phyloP scores from a whole-genome alignment of 2,113 vertebrate genomes.

The Tonatia bakeri region DNA sequence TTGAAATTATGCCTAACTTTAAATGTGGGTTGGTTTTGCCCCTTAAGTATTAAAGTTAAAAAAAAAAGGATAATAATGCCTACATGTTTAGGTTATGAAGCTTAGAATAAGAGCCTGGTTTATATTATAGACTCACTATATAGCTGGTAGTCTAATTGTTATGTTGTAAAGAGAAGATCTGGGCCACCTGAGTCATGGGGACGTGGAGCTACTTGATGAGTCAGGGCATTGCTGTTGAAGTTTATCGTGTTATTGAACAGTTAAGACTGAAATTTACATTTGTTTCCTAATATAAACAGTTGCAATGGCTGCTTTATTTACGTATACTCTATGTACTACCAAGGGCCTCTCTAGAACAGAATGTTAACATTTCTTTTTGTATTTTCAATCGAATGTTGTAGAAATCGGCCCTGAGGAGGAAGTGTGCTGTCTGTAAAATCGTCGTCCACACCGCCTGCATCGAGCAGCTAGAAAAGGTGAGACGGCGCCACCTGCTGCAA shows the following conservation, averaged over 20 bases:
- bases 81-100: not conserved
- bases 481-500: slow-evolving; percentile 79
- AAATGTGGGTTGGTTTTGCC: not conserved
- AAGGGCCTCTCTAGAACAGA: not conserved
- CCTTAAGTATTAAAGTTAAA: not conserved
- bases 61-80: not conserved
- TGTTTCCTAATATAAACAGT: not conserved
- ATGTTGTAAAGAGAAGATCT: not conserved
- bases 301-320: not conserved
- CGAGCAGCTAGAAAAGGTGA: slow-evolving; percentile 96
- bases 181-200: not conserved
- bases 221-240: not conserved
- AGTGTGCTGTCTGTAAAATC: slow-evolving; percentile 97
- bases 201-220: not conserved
- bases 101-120: not conserved
- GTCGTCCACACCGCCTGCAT: slow-evolving; percentile 95
- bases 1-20: not conserved
- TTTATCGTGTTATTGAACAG: not conserved
- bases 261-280: not conserved
- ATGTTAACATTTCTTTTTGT: slow-evolving; percentile 49
- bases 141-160: not conserved
- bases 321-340: slow-evolving; percentile 10
- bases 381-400: slow-evolving; percentile 80
- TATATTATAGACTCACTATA: not conserved
- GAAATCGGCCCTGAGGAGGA: slow-evolving; percentile 96